Conservation (phyloP, 2,113 vertebrate species). For the Charadrius vociferus region DNA sequence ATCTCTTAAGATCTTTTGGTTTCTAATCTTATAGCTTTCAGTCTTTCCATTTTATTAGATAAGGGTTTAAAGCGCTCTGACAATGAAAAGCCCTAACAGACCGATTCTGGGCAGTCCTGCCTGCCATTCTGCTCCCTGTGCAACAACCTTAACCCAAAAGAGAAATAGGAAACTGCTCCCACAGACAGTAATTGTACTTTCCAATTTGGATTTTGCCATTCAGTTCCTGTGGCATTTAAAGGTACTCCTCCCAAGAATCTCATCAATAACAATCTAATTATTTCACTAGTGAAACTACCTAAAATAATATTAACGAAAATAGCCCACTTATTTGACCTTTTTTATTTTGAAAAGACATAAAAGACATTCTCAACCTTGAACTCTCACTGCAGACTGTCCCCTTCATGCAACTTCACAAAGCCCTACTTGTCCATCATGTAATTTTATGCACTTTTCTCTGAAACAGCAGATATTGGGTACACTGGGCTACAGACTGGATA, state of each 20-base stretch:
- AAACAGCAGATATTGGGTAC: not conserved
- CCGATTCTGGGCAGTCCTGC: not conserved
- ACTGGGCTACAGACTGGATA: not conserved
- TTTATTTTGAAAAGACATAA: not conserved
- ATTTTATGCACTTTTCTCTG: not conserved
- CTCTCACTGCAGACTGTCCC: not conserved
- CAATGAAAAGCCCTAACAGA: not conserved
- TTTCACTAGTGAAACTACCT: not conserved
- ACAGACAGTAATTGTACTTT: not conserved
- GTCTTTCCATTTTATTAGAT: not conserved
- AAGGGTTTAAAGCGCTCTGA: not conserved
- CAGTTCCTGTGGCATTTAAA: not conserved
- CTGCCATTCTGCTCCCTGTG: not conserved
- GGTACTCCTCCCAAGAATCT: not conserved
- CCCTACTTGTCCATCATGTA: not conserved
- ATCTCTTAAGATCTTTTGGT: not conserved
- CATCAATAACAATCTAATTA: not conserved
- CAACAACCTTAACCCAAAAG: rapidly evolving
- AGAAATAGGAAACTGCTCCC: not conserved
- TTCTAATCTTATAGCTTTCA: not conserved
- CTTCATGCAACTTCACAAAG: not conserved
- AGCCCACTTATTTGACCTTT: not conserved
- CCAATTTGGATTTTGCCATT: not conserved
- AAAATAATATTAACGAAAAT: not conserved
- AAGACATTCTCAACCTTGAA: not conserved